phyloP scores from a whole-genome alignment of 1,140 invertebrate genomes.

The Cardiocondyla obscurior region DNA sequence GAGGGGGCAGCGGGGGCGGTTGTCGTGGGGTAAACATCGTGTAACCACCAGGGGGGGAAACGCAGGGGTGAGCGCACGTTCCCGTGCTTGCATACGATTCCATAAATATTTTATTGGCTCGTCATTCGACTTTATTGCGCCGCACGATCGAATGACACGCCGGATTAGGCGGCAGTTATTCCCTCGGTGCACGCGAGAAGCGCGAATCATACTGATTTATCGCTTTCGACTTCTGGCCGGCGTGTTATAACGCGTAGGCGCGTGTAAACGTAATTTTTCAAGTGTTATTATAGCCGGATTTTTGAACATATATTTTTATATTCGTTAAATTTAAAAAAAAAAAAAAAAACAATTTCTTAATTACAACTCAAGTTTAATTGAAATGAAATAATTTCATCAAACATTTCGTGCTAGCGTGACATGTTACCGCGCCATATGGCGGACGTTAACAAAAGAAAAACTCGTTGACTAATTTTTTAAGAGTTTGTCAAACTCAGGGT shows the following conservation, averaged over 20 bases:
- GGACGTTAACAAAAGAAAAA: not conserved
- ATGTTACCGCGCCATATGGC: not conserved
- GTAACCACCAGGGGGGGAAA: conserved; percentile 78
- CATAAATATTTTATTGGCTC: conserved; percentile 84
- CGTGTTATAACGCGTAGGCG: not conserved
- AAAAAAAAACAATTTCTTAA: no score
- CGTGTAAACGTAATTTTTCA: not conserved
- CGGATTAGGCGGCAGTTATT: conserved; percentile 58
- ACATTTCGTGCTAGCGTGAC: not conserved
- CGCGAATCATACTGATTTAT: conserved; percentile 29
- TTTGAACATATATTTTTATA: no score
- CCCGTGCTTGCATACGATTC: conserved; percentile 73
- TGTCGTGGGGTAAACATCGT: conserved; percentile 78
- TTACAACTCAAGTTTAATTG: not conserved
- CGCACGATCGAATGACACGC: conserved; percentile 75
- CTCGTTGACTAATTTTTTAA: not conserved
- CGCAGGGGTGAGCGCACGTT: conserved; percentile 59
- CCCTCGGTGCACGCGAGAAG: conserved; percentile 1
- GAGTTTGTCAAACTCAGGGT: not conserved
- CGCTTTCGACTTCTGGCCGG: not conserved
- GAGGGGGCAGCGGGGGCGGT: conserved; percentile 24
- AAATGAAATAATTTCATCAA: not conserved
- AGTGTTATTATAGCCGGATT: not conserved
- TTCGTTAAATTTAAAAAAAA: no score
- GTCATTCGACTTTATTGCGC: conserved; percentile 80